Conservation (phyloP, 2,797 vertebrate genomes). For the Alfaro cultratus region DNA sequence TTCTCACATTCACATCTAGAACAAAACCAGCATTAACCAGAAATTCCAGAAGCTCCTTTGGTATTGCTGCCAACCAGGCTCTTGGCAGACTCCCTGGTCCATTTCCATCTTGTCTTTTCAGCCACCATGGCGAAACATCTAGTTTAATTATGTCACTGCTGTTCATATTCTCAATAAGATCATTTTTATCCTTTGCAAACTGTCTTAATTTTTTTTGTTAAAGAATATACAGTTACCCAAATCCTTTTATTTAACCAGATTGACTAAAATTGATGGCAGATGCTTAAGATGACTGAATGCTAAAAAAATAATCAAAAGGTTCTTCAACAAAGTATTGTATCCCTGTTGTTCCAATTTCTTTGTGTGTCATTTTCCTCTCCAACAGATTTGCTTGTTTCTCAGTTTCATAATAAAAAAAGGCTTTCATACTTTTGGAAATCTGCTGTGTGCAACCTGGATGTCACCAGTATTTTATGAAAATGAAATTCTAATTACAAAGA, state of each 20-base stretch:
- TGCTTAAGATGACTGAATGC: neutral
- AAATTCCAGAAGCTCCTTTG: neutral
- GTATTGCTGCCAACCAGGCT: neutral
- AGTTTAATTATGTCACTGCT: neutral
- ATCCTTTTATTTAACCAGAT: neutral
- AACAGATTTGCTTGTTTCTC: neutral
- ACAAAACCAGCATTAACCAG: neutral
- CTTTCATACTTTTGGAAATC: neutral
- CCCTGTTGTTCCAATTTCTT: neutral
- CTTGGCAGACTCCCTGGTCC: neutral
- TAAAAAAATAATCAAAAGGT: neutral
- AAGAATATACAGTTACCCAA: neutral
- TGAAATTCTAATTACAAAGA: neutral
- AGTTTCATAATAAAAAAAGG: neutral
- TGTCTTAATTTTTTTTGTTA: neutral
- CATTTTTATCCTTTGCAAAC: neutral
- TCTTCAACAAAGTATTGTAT: neutral
- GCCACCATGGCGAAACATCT: neutral
- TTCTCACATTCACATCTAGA: neutral
- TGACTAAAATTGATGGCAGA: neutral
- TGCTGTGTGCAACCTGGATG: neutral
- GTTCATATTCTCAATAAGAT: neutral
- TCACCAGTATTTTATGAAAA: neutral
- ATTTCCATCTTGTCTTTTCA: neutral
- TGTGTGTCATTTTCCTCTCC: neutral